Conservation (phyloP, 1,140 invertebrate genomes). For the Drosophila tristis region DNA sequence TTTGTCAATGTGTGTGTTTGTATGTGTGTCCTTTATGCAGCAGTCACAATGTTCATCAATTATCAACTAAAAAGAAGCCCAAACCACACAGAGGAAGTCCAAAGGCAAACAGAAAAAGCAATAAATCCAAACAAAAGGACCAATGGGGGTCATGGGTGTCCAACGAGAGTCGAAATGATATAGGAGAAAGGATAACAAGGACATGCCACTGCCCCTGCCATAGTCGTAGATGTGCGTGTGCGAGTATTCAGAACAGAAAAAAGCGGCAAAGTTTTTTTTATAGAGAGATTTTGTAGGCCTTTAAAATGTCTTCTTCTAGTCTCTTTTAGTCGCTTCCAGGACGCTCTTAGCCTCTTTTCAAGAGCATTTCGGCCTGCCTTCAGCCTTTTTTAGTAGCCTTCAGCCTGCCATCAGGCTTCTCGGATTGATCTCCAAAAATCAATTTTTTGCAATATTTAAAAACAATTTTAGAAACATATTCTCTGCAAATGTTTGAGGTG, state of each 20-base stretch:
- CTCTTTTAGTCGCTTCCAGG: too few relatives aligned
- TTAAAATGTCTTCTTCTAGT: too few relatives aligned
- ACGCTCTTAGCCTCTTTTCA: too few relatives aligned
- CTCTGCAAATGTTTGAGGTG: too few relatives aligned
- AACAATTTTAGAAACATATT: too few relatives aligned
- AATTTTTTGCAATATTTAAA: too few relatives aligned
- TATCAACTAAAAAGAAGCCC: constrained; percentile 59
- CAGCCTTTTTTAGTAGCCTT: too few relatives aligned
- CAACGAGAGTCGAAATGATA: constrained; percentile 35
- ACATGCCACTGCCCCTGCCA: constrained; percentile 9
- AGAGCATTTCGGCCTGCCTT: too few relatives aligned
- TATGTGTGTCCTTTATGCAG: constrained; percentile 34
- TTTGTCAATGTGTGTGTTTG: constrained; percentile 1
- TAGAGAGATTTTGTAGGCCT: background rate
- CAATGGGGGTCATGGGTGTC: constrained; percentile 20
- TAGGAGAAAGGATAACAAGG: constrained; percentile 18
- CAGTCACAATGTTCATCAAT: constrained; percentile 73
- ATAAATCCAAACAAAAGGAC: constrained; percentile 77
- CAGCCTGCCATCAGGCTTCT: too few relatives aligned
- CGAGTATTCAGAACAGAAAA: constrained; percentile 18
- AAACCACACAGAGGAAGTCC: constrained; percentile 8
- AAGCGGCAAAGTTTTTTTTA: constrained; percentile 35
- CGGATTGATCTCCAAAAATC: too few relatives aligned
- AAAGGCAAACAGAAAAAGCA: constrained; percentile 53
- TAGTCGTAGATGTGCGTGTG: constrained; percentile 23